phyloP scores from a whole-genome alignment of 2,888 invertebrate genomes.

The Agonopterix alstromeriana region DNA sequence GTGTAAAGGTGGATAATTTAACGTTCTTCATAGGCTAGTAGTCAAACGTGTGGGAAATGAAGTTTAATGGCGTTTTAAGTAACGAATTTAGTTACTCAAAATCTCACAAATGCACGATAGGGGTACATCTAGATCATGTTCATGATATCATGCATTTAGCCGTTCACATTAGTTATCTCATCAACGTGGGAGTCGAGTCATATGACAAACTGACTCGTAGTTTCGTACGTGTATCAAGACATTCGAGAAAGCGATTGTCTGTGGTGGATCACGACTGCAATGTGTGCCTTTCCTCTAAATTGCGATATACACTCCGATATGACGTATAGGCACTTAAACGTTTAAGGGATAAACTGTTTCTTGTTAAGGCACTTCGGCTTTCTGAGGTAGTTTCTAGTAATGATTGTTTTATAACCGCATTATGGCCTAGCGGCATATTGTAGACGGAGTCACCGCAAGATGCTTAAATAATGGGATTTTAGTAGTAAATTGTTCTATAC shows the following conservation, averaged over 20 bases:
- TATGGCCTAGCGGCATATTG: neutral
- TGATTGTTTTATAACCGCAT: conserved; percentile 1
- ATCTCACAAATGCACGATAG: conserved; percentile 4
- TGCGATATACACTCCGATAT: conserved; percentile 33
- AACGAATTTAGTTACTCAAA: no score
- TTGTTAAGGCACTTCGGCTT: conserved; percentile 21
- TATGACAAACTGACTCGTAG: conserved; percentile 29
- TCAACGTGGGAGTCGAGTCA: conserved; percentile 22
- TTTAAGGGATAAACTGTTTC: conserved; percentile 38
- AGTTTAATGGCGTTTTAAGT: no score
- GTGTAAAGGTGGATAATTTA: no score
- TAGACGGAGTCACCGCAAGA: neutral
- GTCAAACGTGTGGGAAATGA: no score
- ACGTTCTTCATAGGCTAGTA: no score
- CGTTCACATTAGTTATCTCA: conserved; percentile 10
- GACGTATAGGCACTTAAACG: conserved; percentile 29
- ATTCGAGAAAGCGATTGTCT: conserved; percentile 41
- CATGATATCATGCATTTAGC: conserved; percentile 4
- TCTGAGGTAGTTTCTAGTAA: conserved; percentile 13
- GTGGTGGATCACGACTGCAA: conserved; percentile 35
- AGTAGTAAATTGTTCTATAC: no score
- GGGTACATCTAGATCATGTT: conserved; percentile 1
- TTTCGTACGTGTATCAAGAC: conserved; percentile 28
- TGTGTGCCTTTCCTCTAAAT: conserved; percentile 40
- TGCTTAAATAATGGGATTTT: neutral